These are phyloP conservation scores for Himantopus leucocephalus DNA, from an alignment of 2,113 vertebrate genomes.

Conservation along the genomic window DNA sequence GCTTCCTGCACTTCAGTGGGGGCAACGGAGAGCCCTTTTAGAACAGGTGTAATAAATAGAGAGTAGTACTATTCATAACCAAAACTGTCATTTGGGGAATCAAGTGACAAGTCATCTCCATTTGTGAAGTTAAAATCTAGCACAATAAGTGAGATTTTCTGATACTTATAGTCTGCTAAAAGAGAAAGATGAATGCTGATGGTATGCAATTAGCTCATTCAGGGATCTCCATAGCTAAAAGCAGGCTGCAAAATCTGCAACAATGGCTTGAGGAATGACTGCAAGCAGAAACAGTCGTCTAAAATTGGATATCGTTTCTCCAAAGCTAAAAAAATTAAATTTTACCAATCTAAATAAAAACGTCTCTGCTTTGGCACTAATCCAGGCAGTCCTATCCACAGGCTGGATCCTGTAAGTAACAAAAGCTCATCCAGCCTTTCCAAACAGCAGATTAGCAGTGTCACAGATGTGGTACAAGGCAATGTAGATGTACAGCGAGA, in stretches of 20 bases:
- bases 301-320: not conserved
- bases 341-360: not conserved
- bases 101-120: conserved; percentile 37
- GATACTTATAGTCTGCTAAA: conserved; percentile 2
- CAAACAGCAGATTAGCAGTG: not conserved
- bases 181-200: conserved; percentile 44
- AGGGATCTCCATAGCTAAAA: not conserved
- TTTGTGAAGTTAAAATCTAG: conserved; percentile 54
- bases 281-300: not conserved
- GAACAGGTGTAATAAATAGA: conserved; percentile 17
- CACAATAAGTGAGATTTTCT: conserved; percentile 56
- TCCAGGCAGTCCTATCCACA: not conserved
- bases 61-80: not conserved
- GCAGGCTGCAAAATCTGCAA: not conserved
- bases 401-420: not conserved
- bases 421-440: not conserved
- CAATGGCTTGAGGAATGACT: not conserved
- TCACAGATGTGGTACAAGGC: not conserved
- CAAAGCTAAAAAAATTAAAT: not conserved
- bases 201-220: not conserved
- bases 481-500: not conserved
- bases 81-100: conserved; percentile 5
- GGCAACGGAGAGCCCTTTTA: not conserved
- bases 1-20: not conserved
- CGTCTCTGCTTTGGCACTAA: not conserved